Conservation (phyloP, 1,140 invertebrate genomes). For the Rhagoletis zephyria region DNA sequence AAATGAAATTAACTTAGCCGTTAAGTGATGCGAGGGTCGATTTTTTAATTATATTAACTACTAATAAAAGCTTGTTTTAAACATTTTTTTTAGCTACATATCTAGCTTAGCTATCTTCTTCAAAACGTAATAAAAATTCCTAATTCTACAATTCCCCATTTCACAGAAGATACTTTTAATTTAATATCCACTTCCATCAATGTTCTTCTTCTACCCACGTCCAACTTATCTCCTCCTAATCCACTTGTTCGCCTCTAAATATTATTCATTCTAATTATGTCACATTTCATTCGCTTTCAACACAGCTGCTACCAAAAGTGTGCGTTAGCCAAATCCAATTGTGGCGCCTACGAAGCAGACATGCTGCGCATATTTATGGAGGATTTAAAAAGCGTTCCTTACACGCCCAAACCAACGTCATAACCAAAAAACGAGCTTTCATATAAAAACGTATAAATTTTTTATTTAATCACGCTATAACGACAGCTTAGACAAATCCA, state of each 20-base stretch:
- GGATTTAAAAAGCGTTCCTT: neutral
- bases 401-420: neutral
- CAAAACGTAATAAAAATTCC: too few species aligned
- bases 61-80: too few species aligned
- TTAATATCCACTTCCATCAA: too few species aligned
- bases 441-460: constrained; percentile 42
- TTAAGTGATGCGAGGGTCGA: too few species aligned
- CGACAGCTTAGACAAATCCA: constrained; percentile 29
- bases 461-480: constrained; percentile 45
- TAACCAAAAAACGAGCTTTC: neutral
- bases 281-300: constrained; percentile 33
- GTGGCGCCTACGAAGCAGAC: neutral
- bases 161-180: too few species aligned
- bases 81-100: too few species aligned
- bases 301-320: constrained; percentile 29
- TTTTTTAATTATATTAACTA: too few species aligned
- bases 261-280: constrained; percentile 45
- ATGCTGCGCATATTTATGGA: constrained; percentile 36
- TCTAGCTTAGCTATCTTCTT: too few species aligned
- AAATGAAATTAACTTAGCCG: too few species aligned
- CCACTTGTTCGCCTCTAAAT: neutral
- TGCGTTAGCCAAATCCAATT: constrained; percentile 12
- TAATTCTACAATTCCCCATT: too few species aligned
- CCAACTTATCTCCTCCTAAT: neutral
- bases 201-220: neutral